Conservation (phyloP, 2,888 invertebrate species). For the Lasioglossum malachurum region DNA sequence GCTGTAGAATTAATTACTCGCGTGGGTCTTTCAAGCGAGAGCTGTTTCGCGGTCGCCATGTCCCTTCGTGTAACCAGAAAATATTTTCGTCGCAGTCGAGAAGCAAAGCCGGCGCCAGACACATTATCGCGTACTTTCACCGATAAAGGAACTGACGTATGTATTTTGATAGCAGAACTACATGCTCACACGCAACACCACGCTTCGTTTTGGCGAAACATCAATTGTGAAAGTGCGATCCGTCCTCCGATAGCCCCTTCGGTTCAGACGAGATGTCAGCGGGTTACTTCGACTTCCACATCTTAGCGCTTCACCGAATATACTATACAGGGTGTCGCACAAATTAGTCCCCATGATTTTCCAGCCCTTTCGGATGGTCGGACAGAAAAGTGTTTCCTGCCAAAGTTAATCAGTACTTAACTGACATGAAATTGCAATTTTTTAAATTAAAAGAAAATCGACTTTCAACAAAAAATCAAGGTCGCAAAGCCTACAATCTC, state of each 20-base stretch:
- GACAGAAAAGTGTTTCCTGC: too few relatives aligned
- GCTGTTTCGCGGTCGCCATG: constrained; percentile 26
- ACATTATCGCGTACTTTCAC: constrained; percentile 11
- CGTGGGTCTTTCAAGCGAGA: constrained; percentile 43
- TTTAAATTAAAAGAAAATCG: too few relatives aligned
- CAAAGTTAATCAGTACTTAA: too few relatives aligned
- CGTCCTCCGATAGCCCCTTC: neutral
- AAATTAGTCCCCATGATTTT: too few relatives aligned
- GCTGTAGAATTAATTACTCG: constrained; percentile 67
- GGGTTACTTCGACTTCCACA: neutral
- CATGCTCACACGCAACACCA: constrained; percentile 14
- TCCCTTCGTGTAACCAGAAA: constrained; percentile 31
- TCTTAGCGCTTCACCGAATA: neutral
- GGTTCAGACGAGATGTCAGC: neutral
- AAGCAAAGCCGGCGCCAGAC: neutral
- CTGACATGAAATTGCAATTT: too few relatives aligned
- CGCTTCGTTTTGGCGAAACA: neutral
- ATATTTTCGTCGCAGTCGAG: constrained; percentile 31
- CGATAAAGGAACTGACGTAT: constrained; percentile 46
- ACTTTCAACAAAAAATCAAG: too few relatives aligned
- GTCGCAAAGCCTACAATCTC: too few relatives aligned
- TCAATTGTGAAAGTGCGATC: constrained; percentile 22
- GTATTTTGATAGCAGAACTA: constrained; percentile 36
- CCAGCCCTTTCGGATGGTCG: too few relatives aligned
- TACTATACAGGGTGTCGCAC: too few relatives aligned